Evolutionary conservation across 2,113 vertebrate genomes (phyloP), one percentile per base, ranked within the genome.

Genomic region (Crotophaga sulcirostris): DNA sequence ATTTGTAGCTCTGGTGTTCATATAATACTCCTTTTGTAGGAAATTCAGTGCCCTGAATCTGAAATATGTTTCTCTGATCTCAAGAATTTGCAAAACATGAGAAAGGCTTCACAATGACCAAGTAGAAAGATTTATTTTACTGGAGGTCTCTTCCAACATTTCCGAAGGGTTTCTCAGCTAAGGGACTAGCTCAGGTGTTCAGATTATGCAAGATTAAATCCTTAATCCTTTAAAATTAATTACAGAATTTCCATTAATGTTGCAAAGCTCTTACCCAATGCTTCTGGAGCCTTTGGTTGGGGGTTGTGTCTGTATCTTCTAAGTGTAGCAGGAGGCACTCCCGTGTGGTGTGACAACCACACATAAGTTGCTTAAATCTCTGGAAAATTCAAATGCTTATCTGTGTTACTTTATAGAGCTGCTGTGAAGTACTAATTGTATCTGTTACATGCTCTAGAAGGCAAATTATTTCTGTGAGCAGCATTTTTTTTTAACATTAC

Each of bases 151-250:
- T 80, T 84, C 54, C 42, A 90, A 63, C 2, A 0, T 13, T 75
- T 44, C 66, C 87, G 69, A 51, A 87, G 81, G 11, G 9, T 79
- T 89, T 75, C 81, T 54, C 52, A 79, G 74, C 36, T 31, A 28
- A 79, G 49, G 44, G 34, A 70, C 26, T 80, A 38, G 21, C 66
- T 80, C 36, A 42, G 12, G 38, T 55, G 31, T 84, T 90, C 38
- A 63, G 76, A 56, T 92, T 78, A 64, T 49, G 69, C 59, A 92
- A 89, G 86, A 74, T 94, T 66, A 92, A 92, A 90, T 51, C 60
- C 73, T 81, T 45, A 34, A 72, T 80, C 80, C 34, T 74, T 72
- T 80, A 55, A 80, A 87, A 84, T 63, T 84, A 92, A 86, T 86
- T 68, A 54, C 63, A 81, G 64, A 77, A 42, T 89, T 93, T 80